Conservation (phyloP, 1,140 invertebrate species). For the Melipona quadrifasciata region DNA sequence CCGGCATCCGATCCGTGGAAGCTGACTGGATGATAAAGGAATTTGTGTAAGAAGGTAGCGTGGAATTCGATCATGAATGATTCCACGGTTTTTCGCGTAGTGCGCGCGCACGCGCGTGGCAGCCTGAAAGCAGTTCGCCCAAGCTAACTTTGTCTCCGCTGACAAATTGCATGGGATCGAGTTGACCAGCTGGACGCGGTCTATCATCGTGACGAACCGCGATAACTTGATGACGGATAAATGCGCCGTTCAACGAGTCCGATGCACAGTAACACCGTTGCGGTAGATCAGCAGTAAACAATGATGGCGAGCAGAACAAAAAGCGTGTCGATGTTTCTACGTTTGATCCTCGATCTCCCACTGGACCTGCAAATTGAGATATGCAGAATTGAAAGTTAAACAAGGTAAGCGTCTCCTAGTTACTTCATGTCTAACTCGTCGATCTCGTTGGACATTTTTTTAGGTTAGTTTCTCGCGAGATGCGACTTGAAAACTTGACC, state of each 20-base stretch:
- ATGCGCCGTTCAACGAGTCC: constrained; percentile 36
- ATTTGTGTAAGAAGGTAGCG: constrained; percentile 39
- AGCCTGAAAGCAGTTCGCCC: no score
- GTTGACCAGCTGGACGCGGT: constrained; percentile 47
- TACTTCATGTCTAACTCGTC: neutral
- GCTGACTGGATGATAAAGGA: constrained; percentile 28
- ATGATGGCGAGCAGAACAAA: neutral
- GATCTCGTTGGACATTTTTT: neutral
- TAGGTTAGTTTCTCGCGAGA: neutral
- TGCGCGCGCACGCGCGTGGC: neutral
- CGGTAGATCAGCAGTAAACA: neutral
- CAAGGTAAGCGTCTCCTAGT: neutral
- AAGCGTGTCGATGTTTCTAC: neutral
- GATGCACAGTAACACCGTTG: constrained; percentile 4
- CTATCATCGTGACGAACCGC: constrained; percentile 63
- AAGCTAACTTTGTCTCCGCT: constrained; percentile 52
- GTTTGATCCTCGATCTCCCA: neutral
- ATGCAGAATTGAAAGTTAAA: no score
- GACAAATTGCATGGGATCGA: constrained; percentile 64
- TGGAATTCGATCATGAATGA: constrained; percentile 52
- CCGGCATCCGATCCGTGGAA: neutral
- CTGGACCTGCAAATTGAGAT: neutral
- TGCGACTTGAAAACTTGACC: neutral
- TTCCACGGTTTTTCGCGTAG: constrained; percentile 48
- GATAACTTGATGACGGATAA: constrained; percentile 64